Conservation (phyloP, 1,140 invertebrate species). For the Parasteatoda tepidariorum region DNA sequence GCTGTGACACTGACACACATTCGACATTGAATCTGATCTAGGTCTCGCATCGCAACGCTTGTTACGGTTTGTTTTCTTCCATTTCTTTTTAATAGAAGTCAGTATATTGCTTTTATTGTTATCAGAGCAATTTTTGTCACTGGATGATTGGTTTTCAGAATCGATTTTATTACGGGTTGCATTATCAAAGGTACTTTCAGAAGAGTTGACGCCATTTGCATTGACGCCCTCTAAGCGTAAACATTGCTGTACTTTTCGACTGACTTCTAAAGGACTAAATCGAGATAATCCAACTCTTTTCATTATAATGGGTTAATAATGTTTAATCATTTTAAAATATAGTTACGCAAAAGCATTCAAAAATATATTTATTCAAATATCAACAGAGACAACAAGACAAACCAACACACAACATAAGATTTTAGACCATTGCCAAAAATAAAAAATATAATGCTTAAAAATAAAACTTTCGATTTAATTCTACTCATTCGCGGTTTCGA, state of each 20-base stretch:
- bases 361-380: not conserved
- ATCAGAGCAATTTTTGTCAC: not conserved
- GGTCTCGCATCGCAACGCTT: slow-evolving; percentile 28
- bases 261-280: slow-evolving; percentile 40
- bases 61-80: slow-evolving; percentile 27
- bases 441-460: not conserved
- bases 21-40: slow-evolving; percentile 18
- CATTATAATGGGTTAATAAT: slow-evolving; percentile 20
- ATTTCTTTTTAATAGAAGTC: slow-evolving; percentile 23
- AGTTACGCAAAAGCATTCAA: not conserved
- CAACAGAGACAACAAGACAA: not conserved
- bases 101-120: slow-evolving; percentile 25
- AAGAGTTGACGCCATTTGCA: slow-evolving; percentile 57
- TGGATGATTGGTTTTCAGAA: not conserved
- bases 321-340: not conserved
- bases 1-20: slow-evolving; percentile 40
- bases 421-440: not conserved
- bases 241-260: slow-evolving; percentile 52
- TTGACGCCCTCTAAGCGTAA: slow-evolving; percentile 55
- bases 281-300: slow-evolving; percentile 54
- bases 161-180: not conserved
- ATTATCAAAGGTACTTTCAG: not conserved
- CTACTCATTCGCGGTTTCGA: too few species aligned
- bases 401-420: not conserved
- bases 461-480: not conserved